phyloP scores from a whole-genome alignment of 2,888 invertebrate species.

The Drosophila prolongata region DNA sequence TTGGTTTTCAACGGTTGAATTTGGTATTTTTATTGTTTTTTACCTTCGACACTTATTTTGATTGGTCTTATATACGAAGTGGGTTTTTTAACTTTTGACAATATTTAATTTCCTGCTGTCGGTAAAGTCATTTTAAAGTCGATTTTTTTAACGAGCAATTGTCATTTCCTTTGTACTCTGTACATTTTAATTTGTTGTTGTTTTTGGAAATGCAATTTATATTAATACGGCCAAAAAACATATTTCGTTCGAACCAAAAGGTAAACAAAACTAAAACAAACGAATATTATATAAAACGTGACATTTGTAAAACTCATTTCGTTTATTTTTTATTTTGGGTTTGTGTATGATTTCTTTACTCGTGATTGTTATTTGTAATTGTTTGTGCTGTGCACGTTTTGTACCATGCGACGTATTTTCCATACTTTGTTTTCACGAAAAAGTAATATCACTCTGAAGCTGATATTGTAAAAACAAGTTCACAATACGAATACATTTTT shows the following conservation, averaged over 20 bases:
- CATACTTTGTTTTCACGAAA: neutral
- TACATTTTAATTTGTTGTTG: constrained; percentile 31
- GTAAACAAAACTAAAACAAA: constrained; percentile 23
- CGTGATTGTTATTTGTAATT: constrained; percentile 24
- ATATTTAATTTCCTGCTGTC: constrained; percentile 59
- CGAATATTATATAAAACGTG: constrained; percentile 65
- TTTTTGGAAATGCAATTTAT: constrained; percentile 28
- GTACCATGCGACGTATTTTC: constrained; percentile 17
- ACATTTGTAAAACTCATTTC: constrained; percentile 57
- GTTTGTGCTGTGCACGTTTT: constrained; percentile 28
- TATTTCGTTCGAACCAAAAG: constrained; percentile 19
- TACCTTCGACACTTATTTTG: constrained; percentile 60
- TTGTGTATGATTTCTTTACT: constrained; percentile 16
- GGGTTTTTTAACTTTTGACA: constrained; percentile 42
- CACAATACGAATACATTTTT: neutral
- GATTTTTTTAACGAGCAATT: constrained; percentile 49
- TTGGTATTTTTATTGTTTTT: constrained; percentile 36
- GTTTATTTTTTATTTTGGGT: constrained; percentile 29
- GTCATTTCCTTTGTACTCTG: constrained; percentile 37
- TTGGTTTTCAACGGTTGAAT: constrained; percentile 22
- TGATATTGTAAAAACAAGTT: neutral
- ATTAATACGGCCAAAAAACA: constrained; percentile 40
- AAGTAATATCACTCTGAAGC: neutral
- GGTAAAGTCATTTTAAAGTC: constrained; percentile 44
- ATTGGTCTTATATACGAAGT: constrained; percentile 33